Percentiles rank a stretch among this genome's conserved stretches.
phyloP scores from a whole-genome alignment of 1,140 invertebrate species.

The Macrobrachium nipponense region DNA sequence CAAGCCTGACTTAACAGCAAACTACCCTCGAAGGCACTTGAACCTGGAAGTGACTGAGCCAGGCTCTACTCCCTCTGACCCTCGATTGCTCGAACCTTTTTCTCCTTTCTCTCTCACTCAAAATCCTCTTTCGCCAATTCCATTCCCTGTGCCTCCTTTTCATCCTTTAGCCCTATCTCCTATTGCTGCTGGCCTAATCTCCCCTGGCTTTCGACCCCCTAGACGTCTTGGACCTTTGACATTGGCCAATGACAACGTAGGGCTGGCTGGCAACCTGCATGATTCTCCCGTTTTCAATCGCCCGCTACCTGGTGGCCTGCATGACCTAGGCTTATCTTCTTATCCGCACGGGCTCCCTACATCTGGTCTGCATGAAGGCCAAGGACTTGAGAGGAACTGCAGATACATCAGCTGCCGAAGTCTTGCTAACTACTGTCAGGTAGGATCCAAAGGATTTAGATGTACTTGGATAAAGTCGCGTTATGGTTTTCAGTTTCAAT shows the following conservation, averaged over 20 bases:
- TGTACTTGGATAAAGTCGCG: background rate
- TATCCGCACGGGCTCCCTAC: background rate
- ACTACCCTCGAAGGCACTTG: background rate
- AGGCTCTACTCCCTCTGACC: background rate
- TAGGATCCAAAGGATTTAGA: background rate
- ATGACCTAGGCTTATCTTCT: background rate
- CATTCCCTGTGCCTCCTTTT: background rate
- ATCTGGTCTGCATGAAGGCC: background rate
- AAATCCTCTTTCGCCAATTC: background rate
- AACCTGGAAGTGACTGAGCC: too few species aligned
- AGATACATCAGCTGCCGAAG: slow-evolving; percentile 6
- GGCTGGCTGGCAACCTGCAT: background rate
- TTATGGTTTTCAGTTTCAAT: too few species aligned
- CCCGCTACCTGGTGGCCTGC: background rate
- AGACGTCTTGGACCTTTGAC: background rate
- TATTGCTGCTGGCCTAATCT: background rate
- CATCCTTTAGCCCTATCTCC: background rate
- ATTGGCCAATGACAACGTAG: background rate
- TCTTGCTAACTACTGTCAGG: slow-evolving; percentile 32
- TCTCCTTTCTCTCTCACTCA: background rate
- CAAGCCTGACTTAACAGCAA: background rate
- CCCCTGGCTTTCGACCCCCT: slow-evolving; percentile 1
- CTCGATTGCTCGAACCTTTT: too few species aligned
- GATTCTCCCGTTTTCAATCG: background rate
- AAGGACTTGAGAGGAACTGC: slow-evolving; percentile 4